Conservation (phyloP, 2,888 invertebrate genomes). For the Ophioninae sp. region DNA sequence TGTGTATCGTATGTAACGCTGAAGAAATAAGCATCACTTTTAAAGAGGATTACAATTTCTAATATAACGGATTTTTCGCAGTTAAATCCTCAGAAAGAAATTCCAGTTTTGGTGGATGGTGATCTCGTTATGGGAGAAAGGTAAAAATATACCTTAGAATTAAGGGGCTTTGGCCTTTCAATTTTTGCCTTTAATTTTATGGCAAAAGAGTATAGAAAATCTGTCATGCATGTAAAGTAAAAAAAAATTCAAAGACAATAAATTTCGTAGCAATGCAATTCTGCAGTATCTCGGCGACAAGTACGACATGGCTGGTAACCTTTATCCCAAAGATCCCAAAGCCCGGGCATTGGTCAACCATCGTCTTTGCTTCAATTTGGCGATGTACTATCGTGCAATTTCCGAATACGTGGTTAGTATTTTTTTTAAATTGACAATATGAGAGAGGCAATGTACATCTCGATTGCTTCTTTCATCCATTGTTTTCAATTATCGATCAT, state of each 20-base stretch:
- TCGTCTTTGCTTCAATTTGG: slow-evolving; percentile 89
- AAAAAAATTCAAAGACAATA: slow-evolving; percentile 1
- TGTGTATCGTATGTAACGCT: not conserved
- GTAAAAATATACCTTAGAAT: slow-evolving; percentile 59
- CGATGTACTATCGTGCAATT: slow-evolving; percentile 88
- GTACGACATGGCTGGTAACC: slow-evolving; percentile 84
- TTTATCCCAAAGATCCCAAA: slow-evolving; percentile 89
- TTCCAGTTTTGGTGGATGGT: slow-evolving; percentile 90
- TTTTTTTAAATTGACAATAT: slow-evolving; percentile 5
- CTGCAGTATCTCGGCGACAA: slow-evolving; percentile 89
- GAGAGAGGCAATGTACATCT: no score
- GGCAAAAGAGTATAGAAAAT: not conserved
- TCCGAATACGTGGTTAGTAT: slow-evolving; percentile 85
- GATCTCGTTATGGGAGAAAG: slow-evolving; percentile 91
- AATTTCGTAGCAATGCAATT: slow-evolving; percentile 83
- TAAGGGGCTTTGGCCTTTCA: not conserved
- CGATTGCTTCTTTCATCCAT: not conserved
- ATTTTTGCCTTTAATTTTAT: no score
- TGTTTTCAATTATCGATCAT: not conserved
- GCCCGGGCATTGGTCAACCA: slow-evolving; percentile 90
- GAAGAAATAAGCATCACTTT: not conserved
- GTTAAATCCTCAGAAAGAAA: slow-evolving; percentile 91
- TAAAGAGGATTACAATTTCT: not conserved
- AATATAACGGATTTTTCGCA: slow-evolving; percentile 78
- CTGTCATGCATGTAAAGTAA: not conserved